Evolutionary conservation across 1,140 invertebrate species (phyloP).

Genomic region (Elymnias hypermnestra): DNA sequence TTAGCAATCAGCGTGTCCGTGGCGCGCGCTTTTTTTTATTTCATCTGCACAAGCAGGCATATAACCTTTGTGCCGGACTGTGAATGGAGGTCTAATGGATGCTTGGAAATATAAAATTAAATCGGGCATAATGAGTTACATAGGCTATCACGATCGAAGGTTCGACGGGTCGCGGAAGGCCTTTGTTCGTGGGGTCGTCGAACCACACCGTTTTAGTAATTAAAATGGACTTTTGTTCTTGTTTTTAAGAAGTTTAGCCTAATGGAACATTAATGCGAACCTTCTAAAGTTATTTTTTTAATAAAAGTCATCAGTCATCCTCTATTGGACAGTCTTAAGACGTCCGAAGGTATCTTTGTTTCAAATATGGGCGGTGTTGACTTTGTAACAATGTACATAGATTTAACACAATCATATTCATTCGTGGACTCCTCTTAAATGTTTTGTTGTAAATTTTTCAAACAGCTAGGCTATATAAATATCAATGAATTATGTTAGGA

Average conservation of each 20-base stretch:
- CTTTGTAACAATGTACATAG: background rate
- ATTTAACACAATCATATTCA: no score
- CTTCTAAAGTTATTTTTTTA: slow-evolving; percentile 29
- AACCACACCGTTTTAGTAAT: slow-evolving; percentile 45
- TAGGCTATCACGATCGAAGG: slow-evolving; percentile 49
- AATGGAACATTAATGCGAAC: slow-evolving; percentile 40
- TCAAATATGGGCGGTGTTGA: background rate
- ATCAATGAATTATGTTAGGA: no score
- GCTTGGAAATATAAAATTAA: slow-evolving; percentile 62
- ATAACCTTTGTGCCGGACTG: slow-evolving; percentile 40
- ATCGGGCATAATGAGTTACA: slow-evolving; percentile 63
- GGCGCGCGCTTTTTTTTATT: slow-evolving; percentile 37
- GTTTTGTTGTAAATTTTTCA: no score
- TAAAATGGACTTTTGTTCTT: slow-evolving; percentile 47
- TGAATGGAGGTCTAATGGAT: slow-evolving; percentile 65
- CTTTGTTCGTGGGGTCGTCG: slow-evolving; percentile 48
- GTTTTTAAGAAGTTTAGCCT: slow-evolving; percentile 25
- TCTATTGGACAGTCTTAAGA: slow-evolving; percentile 4
- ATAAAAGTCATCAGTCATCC: slow-evolving; percentile 30
- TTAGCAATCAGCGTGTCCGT: slow-evolving; percentile 5
- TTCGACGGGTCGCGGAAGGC: slow-evolving; percentile 48
- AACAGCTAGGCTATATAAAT: no score
- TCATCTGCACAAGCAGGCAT: slow-evolving; percentile 32
- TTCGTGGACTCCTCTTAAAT: background rate
- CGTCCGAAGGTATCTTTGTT: no score